Evolutionary conservation across 1,140 invertebrate genomes (phyloP).

Genomic region (Trichomalopsis sarcophagae): DNA sequence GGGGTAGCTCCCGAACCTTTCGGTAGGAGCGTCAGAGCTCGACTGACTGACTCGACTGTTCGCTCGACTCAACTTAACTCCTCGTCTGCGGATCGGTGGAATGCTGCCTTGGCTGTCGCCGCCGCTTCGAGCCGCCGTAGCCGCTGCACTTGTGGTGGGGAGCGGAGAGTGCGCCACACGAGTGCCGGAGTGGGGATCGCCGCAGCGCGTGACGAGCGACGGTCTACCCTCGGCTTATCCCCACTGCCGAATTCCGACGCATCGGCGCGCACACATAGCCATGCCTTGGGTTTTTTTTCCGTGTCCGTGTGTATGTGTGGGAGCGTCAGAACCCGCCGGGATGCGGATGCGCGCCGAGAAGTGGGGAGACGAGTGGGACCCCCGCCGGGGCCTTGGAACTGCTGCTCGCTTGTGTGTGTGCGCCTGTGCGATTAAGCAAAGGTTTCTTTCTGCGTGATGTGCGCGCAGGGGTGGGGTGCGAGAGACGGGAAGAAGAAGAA

Average conservation of each 20-base stretch:
- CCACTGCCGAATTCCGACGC: constrained; percentile 68
- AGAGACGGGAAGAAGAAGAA: background rate
- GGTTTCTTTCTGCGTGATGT: constrained; percentile 7
- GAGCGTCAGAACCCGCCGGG: background rate
- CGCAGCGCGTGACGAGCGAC: constrained; percentile 69
- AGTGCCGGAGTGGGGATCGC: constrained; percentile 59
- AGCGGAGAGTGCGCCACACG: constrained; percentile 54
- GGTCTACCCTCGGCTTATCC: constrained; percentile 68
- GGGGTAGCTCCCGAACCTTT: constrained; percentile 61
- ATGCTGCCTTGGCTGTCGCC: constrained; percentile 57
- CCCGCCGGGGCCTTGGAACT: constrained; percentile 55
- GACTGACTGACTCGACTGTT: constrained; percentile 68
- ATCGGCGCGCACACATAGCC: constrained; percentile 51
- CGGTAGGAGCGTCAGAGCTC: constrained; percentile 66
- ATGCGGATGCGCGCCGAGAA: background rate
- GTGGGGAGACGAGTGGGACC: constrained; percentile 22
- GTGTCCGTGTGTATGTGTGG: background rate
- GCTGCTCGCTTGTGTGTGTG: constrained; percentile 38
- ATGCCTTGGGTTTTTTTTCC: background rate
- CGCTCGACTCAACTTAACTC: background rate
- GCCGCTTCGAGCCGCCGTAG: constrained; percentile 47
- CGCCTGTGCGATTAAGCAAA: constrained; percentile 46
- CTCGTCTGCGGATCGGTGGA: constrained; percentile 65
- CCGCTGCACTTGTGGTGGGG: constrained; percentile 55
- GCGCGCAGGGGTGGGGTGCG: background rate